Evolutionary conservation across 2,888 invertebrate genomes (phyloP), one percentile per base, ranked within the genome.

Genomic region (Byasa hedistus): DNA sequence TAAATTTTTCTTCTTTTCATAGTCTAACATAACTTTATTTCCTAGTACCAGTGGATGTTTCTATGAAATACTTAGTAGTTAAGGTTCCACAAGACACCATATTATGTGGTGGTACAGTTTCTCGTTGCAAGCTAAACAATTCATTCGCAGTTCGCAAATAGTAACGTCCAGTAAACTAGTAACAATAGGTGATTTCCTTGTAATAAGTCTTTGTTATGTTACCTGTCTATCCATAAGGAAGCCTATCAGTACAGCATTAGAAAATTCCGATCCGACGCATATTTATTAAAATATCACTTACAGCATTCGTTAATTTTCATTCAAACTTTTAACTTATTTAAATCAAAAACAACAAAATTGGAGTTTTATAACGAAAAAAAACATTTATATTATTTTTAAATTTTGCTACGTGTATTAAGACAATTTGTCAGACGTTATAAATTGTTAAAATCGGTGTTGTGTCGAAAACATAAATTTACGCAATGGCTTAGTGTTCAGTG

Each of bases 201-300:
- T 86, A 87, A 88, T 82, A 83, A 77, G 84, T 86, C 87, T 86
- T 89, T 89, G 89, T 89, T 80, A 82, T 80, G 83, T 80, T 77
- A 81, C 80, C 77, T 80, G 75, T 73, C 73, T 75, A 75, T 75
- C 72, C 70, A 72, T 69, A 69, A 70, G 69, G 68, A 66, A 74
- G 66, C 65, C 52, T 57, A 63, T 62, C 24, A 8, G 23, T 32
- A 51, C n/a, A 21, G 15, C 15, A n/a, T n/a, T 48, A 48, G 48
- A 48, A 54, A 54, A 54, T 54, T 22, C 22, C 22, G 52, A 54
- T 2, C 22, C 21, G n/a, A 54, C 8, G 12, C n/a, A 48, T 48
- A 48, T 48, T 48, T 48, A n/a, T 48, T 12, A n/a, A n/a, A 48
- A 10, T 12, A 48, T 48, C 3, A 12, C 15, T 12, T 32, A 44